Evolutionary conservation across 1,140 invertebrate species (phyloP), one percentile per base, ranked within the genome.

Genomic region (Caerostris extrusa): DNA sequence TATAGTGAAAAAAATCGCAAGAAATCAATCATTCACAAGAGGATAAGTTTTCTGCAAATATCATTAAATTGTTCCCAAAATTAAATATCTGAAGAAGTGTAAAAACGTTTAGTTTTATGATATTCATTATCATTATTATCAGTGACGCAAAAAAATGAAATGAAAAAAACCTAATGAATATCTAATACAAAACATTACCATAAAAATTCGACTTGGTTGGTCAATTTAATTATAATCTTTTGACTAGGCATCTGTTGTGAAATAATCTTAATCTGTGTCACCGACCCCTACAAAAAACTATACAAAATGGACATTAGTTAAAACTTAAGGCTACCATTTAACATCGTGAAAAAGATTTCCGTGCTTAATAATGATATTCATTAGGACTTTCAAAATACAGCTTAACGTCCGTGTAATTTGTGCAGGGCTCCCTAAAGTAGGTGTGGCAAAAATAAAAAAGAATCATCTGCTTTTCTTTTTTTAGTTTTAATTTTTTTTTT

Each of bases 341-440:
- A 56, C 82, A 58, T 83, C 55, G 57, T 55, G 82, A 56, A 3
- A 3, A 17, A 57, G 55, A 57, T n/a, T 56, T 83, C 14, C 55
- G 56, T 10, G 50, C 3, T 6, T 7, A 19, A 57, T 83, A 83
- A 83, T 83, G 55, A 83, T 19, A 83, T 83, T 83, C 82, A 83
- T 83, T 58, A 55, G 19, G 55, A 56, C 55, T 58, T 14, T 10
- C 14, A 14, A 57, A 56, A n/a, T 34, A 5, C 71, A 19, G 14
- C 53, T 34, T 83, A 83, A 83, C 14, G n/a, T 56, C 82, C 7
- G 55, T 83, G 82, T 58, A 83, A 83, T 83, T 83, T 83, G 82
- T 57, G 14, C 53, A 53, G 71, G 5, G 71, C 71, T 77, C 85
- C 85, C 85, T 17, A 34, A 50, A 61, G 34, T 64, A 12, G 85